These are phyloP conservation scores for Platygyra sinensis DNA, from an alignment of 64 coral and sea anemone genomes.

Conservation along the genomic window DNA sequence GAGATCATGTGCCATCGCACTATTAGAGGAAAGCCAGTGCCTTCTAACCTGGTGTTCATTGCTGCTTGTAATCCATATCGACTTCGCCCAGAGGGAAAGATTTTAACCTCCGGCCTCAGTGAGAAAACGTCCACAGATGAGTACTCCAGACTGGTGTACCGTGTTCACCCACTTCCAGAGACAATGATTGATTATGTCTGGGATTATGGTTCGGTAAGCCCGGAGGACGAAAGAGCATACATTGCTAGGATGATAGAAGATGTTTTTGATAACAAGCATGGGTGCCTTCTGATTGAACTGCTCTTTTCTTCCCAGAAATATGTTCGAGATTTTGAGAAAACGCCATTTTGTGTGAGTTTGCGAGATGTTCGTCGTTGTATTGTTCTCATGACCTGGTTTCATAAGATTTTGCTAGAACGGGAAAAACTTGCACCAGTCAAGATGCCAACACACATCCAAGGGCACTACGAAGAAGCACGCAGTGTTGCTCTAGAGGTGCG, in stretches of 20 bases:
- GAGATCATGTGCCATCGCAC: constrained; percentile 79
- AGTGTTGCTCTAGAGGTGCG: not conserved
- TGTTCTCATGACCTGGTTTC: constrained; percentile 80
- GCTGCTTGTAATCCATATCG: constrained; percentile 97
- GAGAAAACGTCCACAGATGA: constrained; percentile 77
- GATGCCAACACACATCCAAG: not conserved
- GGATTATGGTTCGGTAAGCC: constrained; percentile 87
- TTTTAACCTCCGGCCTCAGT: constrained; percentile 81
- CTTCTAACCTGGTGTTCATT: constrained; percentile 77
- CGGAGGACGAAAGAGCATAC: constrained; percentile 78
- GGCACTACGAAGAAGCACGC: not conserved
- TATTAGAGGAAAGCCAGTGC: constrained; percentile 65
- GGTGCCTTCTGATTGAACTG: constrained; percentile 50
- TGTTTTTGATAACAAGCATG: constrained; percentile 18
- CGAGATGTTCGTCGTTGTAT: constrained; percentile 82
- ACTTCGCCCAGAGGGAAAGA: constrained; percentile 62
- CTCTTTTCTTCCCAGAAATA: constrained; percentile 73
- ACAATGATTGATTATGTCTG: constrained; percentile 99
- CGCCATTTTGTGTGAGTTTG: constrained; percentile 87
- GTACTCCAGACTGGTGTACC: constrained; percentile 85
- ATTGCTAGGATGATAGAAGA: constrained; percentile 87
- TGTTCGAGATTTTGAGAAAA: constrained; percentile 68
- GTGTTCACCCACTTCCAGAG: constrained; percentile 92
- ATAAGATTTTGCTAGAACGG: constrained; percentile 25
- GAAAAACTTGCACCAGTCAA: not conserved